Evolutionary conservation across 23 tunicate genomes (phyloP), one percentile per base, ranked within the genome.

Genomic region (Botrylloides violaceus): DNA sequence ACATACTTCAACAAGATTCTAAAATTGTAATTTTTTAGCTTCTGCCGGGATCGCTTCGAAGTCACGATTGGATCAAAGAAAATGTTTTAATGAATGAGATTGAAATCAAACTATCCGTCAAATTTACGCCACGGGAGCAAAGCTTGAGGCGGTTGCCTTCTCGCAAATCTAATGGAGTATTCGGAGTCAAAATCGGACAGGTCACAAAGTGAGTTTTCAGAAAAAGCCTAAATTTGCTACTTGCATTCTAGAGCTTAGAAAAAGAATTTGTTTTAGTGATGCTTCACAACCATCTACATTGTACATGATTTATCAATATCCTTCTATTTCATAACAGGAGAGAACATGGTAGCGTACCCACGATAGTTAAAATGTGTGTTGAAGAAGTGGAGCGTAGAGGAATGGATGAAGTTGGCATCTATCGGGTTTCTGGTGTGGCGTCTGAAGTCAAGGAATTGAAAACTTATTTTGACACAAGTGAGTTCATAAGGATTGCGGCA

Each of bases 401-500:
- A 49, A 93, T 93, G 98, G 73, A 81, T 34, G 98, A 93, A 59
- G 79, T 93, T 37, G 98, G 98, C 50, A 78, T 93, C 3, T 93
- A 93, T 71, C 76, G 98, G 34, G 98, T 93, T 4, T 93, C 98
- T 9, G 98, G 90, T 30, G 98, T 87, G 9, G 87, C 84, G 1
- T 85, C 94, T 0, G 98, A 85, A 58, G 78, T 93, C 6, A 80
- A 82, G 71, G 88, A 72, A 2, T 55, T 93, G 63, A 93, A 93
- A 77, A 83, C 87, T 1, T 85, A 91, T 34, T 93, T 93, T 58
- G 98, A 93, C 59, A 72, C 84, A 34, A 90, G 92, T 93, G 49
- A 78, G 82, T 62, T 56, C n/a, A n/a, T n/a, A n/a, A n/a, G n/a
- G n/a, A n/a, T n/a, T n/a, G n/a, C n/a, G n/a, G n/a, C n/a, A n/a